phyloP scores from a whole-genome alignment of 2,888 invertebrate species.

The Lasioglossum figueresi region DNA sequence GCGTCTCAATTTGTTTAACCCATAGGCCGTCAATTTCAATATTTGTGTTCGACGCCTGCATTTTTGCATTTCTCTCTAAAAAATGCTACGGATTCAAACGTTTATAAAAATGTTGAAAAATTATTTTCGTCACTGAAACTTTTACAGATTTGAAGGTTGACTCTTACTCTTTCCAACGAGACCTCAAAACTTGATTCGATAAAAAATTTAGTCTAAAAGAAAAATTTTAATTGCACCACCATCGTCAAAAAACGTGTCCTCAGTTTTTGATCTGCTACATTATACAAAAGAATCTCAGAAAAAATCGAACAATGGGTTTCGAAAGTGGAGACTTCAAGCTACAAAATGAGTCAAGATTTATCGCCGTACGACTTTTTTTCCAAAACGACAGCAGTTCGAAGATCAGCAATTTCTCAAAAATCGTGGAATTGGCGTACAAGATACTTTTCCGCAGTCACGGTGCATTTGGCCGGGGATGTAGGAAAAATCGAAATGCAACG shows the following conservation, averaged over 20 bases:
- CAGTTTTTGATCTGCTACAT: background rate
- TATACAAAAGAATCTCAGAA: background rate
- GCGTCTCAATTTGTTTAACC: background rate
- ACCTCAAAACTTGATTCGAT: background rate
- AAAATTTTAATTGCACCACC: background rate
- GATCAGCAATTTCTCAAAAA: background rate
- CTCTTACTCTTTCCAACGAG: background rate
- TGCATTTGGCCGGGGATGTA: background rate
- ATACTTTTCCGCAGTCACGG: background rate
- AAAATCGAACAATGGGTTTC: background rate
- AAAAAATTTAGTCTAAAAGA: background rate
- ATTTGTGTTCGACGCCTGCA: background rate
- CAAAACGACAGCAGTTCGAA: background rate
- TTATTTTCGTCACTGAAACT: background rate
- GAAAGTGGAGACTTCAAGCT: background rate
- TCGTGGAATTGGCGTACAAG: background rate
- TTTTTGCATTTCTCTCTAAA: background rate
- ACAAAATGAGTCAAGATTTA: background rate
- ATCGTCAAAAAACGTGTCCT: background rate
- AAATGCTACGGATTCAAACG: background rate
- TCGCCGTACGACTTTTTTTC: background rate
- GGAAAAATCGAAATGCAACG: slow-evolving; percentile 4
- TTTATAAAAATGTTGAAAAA: no score
- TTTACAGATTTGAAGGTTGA: background rate
- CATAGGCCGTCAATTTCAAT: background rate